Evolutionary conservation across 2,888 invertebrate species (phyloP), one percentile per base, ranked within the genome.

Genomic region (Protodeltote pygarga): DNA sequence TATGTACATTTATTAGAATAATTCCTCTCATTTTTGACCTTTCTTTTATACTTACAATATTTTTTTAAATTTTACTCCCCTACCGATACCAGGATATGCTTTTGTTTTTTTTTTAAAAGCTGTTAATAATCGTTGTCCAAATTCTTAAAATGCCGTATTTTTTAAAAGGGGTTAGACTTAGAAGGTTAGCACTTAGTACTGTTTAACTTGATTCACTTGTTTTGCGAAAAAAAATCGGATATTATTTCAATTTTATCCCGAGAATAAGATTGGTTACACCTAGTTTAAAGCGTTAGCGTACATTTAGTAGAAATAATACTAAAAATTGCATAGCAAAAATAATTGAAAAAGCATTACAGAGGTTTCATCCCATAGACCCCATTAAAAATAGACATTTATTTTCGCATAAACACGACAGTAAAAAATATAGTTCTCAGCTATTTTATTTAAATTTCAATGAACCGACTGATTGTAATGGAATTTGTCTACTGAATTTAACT

Each of bases 1-100:
- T 90, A 89, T 90, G 64, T 90, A 90, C 89, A 89, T 79, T 85
- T 85, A 85, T 71, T 82, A 83, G 78, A 83, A 88, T 89, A 90
- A 83, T 90, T 91, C 89, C 90, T 92, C 90, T 90, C 90, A 83
- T 89, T 81, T n/a, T 89, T 91, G 90, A 91, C 91, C 90, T 90
- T 89, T 89, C 81, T 70, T 81, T 81, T 81, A 81, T 82, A 84
- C 80, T 89, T 90, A 89, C 79, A 80, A 63, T 69, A 50, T 63
- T 77, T 81, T 78, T 77, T 71, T 71, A 68, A 72, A 75, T 75
- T 73, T 71, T 72, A 78, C 74, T 73, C 63, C 38, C 73, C 83
- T 89, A 89, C 75, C 74, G 65, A 77, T 71, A 76, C 60, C 75
- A 73, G 83, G 90, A 91, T 90, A 90, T 91, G 89, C 87, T 63